Evolutionary conservation across 2,797 vertebrate species (phyloP).

Genomic region (Sebastes nivosus): DNA sequence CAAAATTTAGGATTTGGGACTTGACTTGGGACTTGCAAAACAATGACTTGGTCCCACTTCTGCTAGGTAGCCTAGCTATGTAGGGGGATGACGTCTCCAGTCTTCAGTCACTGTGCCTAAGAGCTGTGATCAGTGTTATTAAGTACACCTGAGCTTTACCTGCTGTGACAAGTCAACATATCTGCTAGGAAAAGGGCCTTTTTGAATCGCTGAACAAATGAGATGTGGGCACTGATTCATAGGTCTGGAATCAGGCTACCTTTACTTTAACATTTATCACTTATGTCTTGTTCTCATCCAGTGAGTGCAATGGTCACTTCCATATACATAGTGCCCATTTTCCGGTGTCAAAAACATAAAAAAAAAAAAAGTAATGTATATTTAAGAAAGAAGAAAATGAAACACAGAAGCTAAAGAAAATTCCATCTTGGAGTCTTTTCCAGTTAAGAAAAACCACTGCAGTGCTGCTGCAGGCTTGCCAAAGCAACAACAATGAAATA

Average conservation of each 20-base stretch:
- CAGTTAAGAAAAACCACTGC: slow-evolving; percentile 9
- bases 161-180: neutral
- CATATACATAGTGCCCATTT: neutral
- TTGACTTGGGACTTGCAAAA: too few relatives aligned
- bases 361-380: neutral
- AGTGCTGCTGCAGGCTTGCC: slow-evolving; percentile 20
- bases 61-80: too few relatives aligned
- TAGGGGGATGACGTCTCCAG: neutral
- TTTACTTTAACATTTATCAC: neutral
- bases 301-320: neutral
- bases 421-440: neutral
- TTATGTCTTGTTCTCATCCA: neutral
- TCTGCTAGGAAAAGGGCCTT: neutral
- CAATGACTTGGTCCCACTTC: too few relatives aligned
- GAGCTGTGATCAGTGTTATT: neutral
- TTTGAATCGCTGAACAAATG: neutral
- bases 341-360: neutral
- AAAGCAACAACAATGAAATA: slow-evolving; percentile 31
- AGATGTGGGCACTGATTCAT: neutral
- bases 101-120: neutral
- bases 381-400: neutral
- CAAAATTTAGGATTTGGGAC: too few relatives aligned
- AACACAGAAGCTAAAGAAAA: neutral
- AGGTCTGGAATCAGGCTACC: neutral
- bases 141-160: neutral